Conservation (phyloP, 2,113 vertebrate genomes). For the Gallinago undulata region DNA sequence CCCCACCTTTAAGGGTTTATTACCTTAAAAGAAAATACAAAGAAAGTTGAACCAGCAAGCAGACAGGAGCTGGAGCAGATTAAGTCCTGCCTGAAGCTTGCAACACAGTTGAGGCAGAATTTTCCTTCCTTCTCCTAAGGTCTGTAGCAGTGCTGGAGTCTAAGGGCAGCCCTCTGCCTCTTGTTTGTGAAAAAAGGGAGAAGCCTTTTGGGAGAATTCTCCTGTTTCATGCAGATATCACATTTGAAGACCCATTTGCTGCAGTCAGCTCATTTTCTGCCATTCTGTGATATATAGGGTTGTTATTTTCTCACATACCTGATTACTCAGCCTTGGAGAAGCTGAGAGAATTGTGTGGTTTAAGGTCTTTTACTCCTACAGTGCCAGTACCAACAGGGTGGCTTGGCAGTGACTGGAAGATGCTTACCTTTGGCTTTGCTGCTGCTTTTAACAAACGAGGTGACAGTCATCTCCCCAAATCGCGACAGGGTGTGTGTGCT, state of each 20-base stretch:
- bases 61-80: neutral
- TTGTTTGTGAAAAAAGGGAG: neutral
- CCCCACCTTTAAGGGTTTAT: neutral
- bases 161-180: neutral
- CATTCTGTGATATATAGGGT: neutral
- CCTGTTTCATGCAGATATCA: neutral
- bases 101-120: neutral
- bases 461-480: neutral
- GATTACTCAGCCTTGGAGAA: neutral
- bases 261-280: neutral
- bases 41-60: neutral
- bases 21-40: neutral
- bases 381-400: neutral
- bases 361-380: neutral
- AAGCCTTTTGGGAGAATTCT: neutral
- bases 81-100: neutral
- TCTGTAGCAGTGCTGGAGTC: neutral
- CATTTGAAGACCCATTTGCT: neutral
- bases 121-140: neutral
- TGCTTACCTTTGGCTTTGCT: neutral
- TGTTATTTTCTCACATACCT: neutral
- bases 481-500: neutral
- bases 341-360: neutral
- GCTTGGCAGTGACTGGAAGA: neutral
- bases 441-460: neutral